Conservation (phyloP, 2,797 vertebrate genomes). For the Ficedula albicollis region DNA sequence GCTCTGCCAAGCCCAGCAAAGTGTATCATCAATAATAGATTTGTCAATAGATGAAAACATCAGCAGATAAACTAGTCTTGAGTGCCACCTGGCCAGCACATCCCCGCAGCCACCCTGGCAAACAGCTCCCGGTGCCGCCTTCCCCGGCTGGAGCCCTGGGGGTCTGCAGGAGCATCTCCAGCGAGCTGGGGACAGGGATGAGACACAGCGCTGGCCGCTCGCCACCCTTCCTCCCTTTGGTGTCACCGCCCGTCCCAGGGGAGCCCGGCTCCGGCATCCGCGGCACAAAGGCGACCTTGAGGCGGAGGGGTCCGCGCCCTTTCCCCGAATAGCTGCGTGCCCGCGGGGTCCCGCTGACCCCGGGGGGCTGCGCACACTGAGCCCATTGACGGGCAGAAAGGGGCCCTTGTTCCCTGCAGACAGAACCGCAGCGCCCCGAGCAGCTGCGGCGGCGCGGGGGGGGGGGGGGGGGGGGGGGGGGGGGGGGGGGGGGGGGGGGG, state of each 20-base stretch:
- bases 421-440: background rate
- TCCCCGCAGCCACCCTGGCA: background rate
- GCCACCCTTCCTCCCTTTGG: background rate
- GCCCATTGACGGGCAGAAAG: conserved; percentile 60
- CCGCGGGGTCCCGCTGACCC: background rate
- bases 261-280: background rate
- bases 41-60: conserved; percentile 47
- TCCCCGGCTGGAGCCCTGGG: background rate
- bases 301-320: background rate
- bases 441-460: background rate
- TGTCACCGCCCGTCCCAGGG: background rate
- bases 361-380: background rate
- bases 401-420: conserved; percentile 60
- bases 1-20: conserved; percentile 25
- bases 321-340: conserved; percentile 45
- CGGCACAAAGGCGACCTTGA: conserved; percentile 45
- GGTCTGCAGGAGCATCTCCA: background rate
- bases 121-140: background rate
- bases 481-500: too few species aligned
- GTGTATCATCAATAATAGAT: conserved; percentile 53
- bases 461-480: too few species aligned
- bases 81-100: conserved; percentile 48
- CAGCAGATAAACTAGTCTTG: conserved; percentile 18
- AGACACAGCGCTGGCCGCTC: background rate
- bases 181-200: background rate